Evolutionary conservation across 2,797 vertebrate species (phyloP).

Genomic region (Darevskia nairensis): DNA sequence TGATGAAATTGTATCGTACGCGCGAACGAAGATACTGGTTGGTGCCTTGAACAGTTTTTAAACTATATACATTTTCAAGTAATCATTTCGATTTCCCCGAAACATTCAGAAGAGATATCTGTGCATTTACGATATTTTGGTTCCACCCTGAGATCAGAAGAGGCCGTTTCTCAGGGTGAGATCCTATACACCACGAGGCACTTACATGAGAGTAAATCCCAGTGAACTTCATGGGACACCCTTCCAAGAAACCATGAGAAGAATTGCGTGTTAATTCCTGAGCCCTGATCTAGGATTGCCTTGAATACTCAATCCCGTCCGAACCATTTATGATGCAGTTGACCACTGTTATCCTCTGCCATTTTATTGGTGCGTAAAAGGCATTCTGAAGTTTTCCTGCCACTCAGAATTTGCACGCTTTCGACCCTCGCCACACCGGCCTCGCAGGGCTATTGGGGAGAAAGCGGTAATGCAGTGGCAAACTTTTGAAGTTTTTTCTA

Average conservation of each 20-base stretch:
- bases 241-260: not conserved
- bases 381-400: not conserved
- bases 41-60: not conserved
- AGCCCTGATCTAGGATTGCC: not conserved
- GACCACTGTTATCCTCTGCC: not conserved
- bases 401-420: too few relatives aligned
- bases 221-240: too few relatives aligned
- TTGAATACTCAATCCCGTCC: not conserved
- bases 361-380: not conserved
- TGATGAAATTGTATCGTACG: not conserved
- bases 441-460: not conserved
- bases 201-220: not conserved
- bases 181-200: not conserved
- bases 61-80: not conserved
- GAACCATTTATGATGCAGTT: not conserved
- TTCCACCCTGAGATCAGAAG: not conserved
- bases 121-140: not conserved
- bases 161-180: not conserved
- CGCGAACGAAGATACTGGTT: not conserved
- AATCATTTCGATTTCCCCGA: not conserved
- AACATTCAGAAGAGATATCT: not conserved
- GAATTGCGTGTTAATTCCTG: not conserved
- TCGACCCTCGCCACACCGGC: not conserved
- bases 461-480: not conserved
- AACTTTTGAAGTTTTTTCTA: not conserved